phyloP scores from a whole-genome alignment of 2,113 vertebrate genomes.

The Alexandromys fortis region DNA sequence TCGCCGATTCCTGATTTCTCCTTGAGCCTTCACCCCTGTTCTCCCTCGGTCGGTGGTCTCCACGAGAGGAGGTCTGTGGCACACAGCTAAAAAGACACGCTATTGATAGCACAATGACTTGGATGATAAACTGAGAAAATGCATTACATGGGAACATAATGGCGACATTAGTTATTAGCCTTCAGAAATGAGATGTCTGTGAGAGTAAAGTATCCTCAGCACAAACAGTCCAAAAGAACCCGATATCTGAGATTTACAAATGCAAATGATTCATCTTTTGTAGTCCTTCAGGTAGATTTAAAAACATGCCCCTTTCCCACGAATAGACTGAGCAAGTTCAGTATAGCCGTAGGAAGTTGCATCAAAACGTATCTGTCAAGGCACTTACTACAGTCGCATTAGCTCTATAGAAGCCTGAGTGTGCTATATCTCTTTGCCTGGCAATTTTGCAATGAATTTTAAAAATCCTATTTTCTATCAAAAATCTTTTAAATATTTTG shows the following conservation, averaged over 20 bases:
- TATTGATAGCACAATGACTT: background rate
- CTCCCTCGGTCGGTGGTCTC: too few species aligned
- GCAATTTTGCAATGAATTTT: background rate
- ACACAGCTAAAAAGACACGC: background rate
- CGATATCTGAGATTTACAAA: background rate
- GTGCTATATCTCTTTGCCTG: background rate
- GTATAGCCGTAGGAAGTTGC: background rate
- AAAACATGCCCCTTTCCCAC: background rate
- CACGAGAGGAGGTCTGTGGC: too few species aligned
- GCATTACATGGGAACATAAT: slow-evolving; percentile 6
- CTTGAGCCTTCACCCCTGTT: too few species aligned
- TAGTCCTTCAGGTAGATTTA: background rate
- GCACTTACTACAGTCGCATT: background rate
- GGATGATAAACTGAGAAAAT: slow-evolving; percentile 3
- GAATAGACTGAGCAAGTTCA: background rate
- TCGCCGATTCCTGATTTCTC: too few species aligned
- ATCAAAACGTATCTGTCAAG: background rate
- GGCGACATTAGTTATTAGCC: slow-evolving; percentile 37
- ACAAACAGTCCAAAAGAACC: background rate
- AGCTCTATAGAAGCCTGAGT: background rate
- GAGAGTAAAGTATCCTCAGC: background rate
- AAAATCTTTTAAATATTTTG: background rate
- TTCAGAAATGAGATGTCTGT: slow-evolving; percentile 3
- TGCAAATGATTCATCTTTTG: background rate
- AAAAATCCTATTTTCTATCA: slow-evolving; percentile 25